Percentiles rank a stretch among this genome's conserved stretches.
Conservation (phyloP, 2,113 vertebrate genomes). For the Siniperca knerii region DNA sequence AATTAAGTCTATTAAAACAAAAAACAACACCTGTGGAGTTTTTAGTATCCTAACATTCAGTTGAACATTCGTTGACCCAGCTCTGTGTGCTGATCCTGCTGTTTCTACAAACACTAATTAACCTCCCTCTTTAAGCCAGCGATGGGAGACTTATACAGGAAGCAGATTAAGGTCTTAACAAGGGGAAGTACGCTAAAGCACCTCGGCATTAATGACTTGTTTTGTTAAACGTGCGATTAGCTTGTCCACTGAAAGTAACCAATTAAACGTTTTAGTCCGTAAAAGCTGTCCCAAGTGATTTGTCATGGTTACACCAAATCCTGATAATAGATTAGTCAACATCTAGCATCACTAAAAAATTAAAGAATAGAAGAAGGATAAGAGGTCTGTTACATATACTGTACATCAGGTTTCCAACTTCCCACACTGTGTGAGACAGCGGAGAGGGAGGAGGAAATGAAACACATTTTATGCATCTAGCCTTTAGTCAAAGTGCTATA, state of each 20-base stretch:
- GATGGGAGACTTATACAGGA: constrained; percentile 60
- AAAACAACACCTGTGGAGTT: background rate
- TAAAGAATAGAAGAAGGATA: background rate
- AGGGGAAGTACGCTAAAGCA: constrained; percentile 68
- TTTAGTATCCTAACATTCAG: constrained; percentile 15
- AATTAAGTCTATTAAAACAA: background rate
- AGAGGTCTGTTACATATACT: background rate
- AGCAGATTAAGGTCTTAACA: constrained; percentile 81
- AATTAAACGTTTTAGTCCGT: constrained; percentile 48
- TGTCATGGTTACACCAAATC: background rate
- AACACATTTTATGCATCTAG: background rate
- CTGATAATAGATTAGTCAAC: background rate
- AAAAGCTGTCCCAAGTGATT: constrained; percentile 21
- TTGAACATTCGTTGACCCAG: constrained; percentile 24
- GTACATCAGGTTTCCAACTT: background rate
- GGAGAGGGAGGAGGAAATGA: background rate
- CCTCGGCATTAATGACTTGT: constrained; percentile 60
- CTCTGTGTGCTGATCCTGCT: constrained; percentile 62
- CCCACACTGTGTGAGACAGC: background rate
- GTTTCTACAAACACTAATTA: constrained; percentile 73
- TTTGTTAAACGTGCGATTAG: constrained; percentile 72
- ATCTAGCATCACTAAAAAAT: background rate
- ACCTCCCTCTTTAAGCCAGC: constrained; percentile 67
- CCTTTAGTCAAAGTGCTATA: no score
- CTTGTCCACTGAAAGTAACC: constrained; percentile 61